These are phyloP conservation scores for Tanypteryx hageni DNA, from an alignment of 2,888 invertebrate genomes.

Conservation along the genomic window DNA sequence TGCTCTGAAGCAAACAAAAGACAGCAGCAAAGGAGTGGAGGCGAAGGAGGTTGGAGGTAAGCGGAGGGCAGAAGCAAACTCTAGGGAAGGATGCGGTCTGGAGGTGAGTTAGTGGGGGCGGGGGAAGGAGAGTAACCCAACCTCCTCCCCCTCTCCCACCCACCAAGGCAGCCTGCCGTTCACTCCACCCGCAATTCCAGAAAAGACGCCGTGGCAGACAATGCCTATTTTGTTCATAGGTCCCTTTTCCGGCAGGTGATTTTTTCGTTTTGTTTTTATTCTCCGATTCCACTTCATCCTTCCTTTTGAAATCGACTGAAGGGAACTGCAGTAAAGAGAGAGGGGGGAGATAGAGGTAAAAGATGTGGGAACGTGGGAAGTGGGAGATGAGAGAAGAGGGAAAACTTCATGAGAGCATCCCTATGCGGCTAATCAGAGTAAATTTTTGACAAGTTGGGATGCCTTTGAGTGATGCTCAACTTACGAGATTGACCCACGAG, in stretches of 20 bases:
- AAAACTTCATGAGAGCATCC: background rate
- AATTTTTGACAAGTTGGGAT: background rate
- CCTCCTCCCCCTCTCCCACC: background rate
- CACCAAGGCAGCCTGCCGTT: constrained; percentile 23
- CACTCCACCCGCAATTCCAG: constrained; percentile 56
- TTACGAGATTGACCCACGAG: too few relatives aligned
- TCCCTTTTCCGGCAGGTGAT: constrained; percentile 61
- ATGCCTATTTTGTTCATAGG: constrained; percentile 64
- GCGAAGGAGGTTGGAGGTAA: background rate
- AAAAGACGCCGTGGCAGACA: constrained; percentile 59
- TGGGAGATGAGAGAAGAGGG: background rate
- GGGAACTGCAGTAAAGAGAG: background rate
- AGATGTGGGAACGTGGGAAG: background rate
- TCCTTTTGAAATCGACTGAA: constrained; percentile 43
- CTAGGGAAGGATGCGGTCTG: background rate
- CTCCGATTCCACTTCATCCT: constrained; percentile 21
- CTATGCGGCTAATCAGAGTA: background rate
- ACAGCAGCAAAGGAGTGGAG: background rate
- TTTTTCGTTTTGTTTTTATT: constrained; percentile 58
- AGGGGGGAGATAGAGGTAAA: background rate
- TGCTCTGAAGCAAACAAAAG: background rate
- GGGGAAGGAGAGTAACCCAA: background rate
- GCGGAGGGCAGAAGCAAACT: background rate
- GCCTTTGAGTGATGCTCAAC: background rate
- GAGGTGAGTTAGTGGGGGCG: background rate